Evolutionary conservation across 2,888 invertebrate genomes (phyloP), one percentile per base, ranked within the genome.

Genomic region (Synergus umbraculus): DNA sequence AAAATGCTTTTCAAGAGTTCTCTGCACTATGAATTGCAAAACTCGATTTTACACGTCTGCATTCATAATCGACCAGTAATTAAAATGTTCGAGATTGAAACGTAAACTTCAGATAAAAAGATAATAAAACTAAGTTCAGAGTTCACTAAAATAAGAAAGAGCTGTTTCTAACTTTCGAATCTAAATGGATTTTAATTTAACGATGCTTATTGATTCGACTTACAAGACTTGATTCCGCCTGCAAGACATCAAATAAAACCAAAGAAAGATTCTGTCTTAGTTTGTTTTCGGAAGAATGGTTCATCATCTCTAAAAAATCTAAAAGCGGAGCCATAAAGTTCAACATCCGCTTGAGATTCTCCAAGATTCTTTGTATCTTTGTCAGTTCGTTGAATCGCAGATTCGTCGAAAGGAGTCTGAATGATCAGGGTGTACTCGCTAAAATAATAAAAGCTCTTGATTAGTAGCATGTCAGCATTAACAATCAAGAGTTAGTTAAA

Each of bases 1-100:
- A 73, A 73, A 54, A 54, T 69, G 46, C n/a, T 73, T 73, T 73
- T 73, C 13, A 44, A 46, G 15, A 73, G n/a, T 73, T n/a, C 46
- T 73, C 37, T 10, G n/a, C 60, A 60, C 12, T 22, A 73, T 49
- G 49, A 73, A 37, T 18, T 13, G 49, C 46, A 69, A 69, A 12
- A 69, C 69, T 54, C 29, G 37, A 73, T 73, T 37, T 73, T 37
- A 29, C 7, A 12, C 4, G 69, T 22, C 15, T 69, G 29, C 3
- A 54, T 73, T 54, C 29, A 22, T 22, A 73, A 37, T 54, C 49
- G 54, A 54, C 49, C 54, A 4, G 9, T 44, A 60, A 60, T 60
- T 22, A 60, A 22, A 60, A 22, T 60, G 4, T 60, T 60, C 9
- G 10, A 22, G 18, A 22, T 4, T 22, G 2, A 12, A 22, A 60